Evolutionary conservation across 2,797 vertebrate species (phyloP).

Genomic region (Pantherophis vulpinus): DNA sequence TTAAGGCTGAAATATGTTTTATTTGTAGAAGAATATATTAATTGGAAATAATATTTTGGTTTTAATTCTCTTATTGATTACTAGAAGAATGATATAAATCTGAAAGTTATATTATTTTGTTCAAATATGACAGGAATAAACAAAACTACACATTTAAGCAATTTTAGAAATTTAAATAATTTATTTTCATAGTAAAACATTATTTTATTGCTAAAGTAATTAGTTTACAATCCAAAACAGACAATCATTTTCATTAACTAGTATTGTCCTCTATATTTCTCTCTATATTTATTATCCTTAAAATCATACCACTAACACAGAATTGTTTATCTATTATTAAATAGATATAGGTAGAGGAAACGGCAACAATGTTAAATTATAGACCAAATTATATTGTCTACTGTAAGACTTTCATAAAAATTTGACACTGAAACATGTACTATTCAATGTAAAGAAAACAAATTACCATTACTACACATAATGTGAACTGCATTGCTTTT

Average conservation of each 20-base stretch:
- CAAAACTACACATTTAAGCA: neutral
- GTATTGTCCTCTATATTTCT: neutral
- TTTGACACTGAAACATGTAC: neutral
- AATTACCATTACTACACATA: neutral
- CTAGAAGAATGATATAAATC: neutral
- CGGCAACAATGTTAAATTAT: neutral
- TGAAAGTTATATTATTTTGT: neutral
- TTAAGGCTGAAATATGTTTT: constrained; percentile 11
- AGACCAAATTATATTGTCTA: neutral
- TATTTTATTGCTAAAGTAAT: neutral
- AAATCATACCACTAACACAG: neutral
- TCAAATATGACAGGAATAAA: neutral
- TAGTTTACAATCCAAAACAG: neutral
- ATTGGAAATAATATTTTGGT: constrained; percentile 19
- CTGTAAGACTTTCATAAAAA: neutral
- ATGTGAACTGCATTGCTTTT: neutral
- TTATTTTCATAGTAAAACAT: neutral
- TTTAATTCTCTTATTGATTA: constrained; percentile 7
- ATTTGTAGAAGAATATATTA: constrained; percentile 7
- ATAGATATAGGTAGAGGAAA: neutral
- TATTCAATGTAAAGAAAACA: neutral
- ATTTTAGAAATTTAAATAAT: neutral
- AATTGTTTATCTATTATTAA: neutral
- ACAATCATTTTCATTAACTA: neutral
- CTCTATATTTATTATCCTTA: neutral